Base-by-base conservation (phyloP, 2,888 invertebrate genomes). In the Notocelia uddmanniana region DNA sequence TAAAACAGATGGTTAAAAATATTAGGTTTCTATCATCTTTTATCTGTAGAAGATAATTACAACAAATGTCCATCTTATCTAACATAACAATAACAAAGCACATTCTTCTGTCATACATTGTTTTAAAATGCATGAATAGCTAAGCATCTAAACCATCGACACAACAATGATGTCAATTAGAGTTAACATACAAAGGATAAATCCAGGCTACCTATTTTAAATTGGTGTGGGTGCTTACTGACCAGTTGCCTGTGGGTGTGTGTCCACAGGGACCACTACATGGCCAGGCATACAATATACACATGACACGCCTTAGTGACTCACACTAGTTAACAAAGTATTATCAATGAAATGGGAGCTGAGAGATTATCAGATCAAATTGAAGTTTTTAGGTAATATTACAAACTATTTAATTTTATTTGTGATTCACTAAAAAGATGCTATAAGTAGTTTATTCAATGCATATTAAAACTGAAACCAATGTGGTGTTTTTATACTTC, bases 231-330 rank as follows among this genome's bases (percentile, higher is more conserved):
- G 45, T 52, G 34, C 55, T 57, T 15, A 72, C 72, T 57, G 66
- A 45, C 60, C 67, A 57, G 10, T 62, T 63, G 59, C 18, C 58
- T 72, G 68, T 76, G 73, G 77, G 79, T 82, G 75, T 78, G 73
- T 74, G 68, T 74, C 76, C 76, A 79, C 66, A 77, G 74, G 77
- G 79, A 79, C 57, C 57, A 59, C 74, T 75, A 80, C 73, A 82
- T 68, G 74, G 70, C 75, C 55, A 67, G 66, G 70, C 54, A 76
- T 75, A 31, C n/a, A 41, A 45, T 45, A 45, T 45, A n/a, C 69
- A 77, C 62, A 78, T 59, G 89, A 85, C 91, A 91, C 91, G 90
- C 91, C 91, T 91, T 84, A 79, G 83, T 92, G 92, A 92, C 81
- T 91, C 92, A 92, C 84, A 57, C 79, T 73, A 85, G 85, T 88